Evolutionary conservation across 1,140 invertebrate genomes (phyloP).

Genomic region (Atopsyche davidsoni): DNA sequence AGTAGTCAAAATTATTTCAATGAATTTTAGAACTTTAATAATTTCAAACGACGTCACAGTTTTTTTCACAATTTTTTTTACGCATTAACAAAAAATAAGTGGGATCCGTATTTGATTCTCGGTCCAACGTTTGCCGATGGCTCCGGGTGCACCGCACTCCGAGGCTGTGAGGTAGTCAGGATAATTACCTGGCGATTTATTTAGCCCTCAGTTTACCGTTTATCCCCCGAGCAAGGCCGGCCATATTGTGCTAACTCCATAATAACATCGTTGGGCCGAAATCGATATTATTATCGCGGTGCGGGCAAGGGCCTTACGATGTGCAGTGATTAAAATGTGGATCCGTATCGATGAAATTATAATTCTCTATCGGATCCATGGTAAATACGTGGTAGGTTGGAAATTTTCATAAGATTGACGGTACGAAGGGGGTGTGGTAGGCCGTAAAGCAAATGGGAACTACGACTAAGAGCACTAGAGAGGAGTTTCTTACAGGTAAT

Average conservation of each 20-base stretch:
- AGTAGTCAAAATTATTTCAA: too few species aligned
- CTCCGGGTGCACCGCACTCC: background rate
- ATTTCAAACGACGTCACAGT: too few species aligned
- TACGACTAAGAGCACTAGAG: too few species aligned
- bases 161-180: background rate
- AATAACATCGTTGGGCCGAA: constrained; percentile 19
- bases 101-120: background rate
- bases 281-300: constrained; percentile 25
- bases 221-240: constrained; percentile 3
- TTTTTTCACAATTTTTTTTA: too few species aligned
- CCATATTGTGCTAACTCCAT: constrained; percentile 25
- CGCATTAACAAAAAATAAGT: too few species aligned
- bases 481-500: too few species aligned
- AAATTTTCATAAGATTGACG: too few species aligned
- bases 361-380: too few species aligned
- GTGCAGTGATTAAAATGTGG: constrained; percentile 2
- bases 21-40: too few species aligned
- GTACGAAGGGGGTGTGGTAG: too few species aligned
- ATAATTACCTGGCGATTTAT: constrained; percentile 22
- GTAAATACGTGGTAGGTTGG: too few species aligned
- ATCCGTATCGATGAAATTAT: background rate
- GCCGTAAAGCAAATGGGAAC: too few species aligned
- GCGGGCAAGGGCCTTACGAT: constrained; percentile 4
- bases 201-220: constrained; percentile 15
- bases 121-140: background rate